Conservation (phyloP, 2,888 invertebrate genomes). For the Epinotia nisella region DNA sequence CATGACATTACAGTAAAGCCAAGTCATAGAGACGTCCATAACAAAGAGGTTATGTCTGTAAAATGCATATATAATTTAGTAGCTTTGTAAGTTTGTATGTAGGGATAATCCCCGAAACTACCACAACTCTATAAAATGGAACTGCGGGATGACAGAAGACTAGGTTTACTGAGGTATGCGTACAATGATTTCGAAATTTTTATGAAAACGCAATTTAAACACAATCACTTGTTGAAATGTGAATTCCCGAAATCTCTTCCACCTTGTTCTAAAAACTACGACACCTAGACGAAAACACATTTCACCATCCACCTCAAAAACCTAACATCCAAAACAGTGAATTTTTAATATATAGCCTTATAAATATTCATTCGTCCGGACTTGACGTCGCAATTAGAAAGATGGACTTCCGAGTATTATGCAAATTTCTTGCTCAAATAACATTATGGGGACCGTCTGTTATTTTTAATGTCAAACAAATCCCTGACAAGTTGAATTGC, state of each 20-base stretch:
- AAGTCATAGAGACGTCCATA: too few species aligned
- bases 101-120: too few species aligned
- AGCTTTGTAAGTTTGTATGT: too few species aligned
- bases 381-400: constrained; percentile 61
- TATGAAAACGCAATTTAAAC: too few species aligned
- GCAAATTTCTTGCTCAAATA: constrained; percentile 53
- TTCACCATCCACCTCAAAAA: not conserved
- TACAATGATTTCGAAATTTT: too few species aligned
- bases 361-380: constrained; percentile 59
- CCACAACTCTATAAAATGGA: too few species aligned
- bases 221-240: too few species aligned
- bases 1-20: too few species aligned
- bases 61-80: too few species aligned
- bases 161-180: too few species aligned
- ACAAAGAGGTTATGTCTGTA: too few species aligned
- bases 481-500: constrained; percentile 42
- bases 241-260: not conserved
- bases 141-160: too few species aligned
- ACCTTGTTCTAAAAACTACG: not conserved
- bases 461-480: constrained; percentile 43
- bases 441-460: constrained; percentile 43
- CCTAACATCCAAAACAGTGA: constrained; percentile 37
- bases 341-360: constrained; percentile 45
- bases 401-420: constrained; percentile 63
- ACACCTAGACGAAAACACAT: not conserved